These are phyloP conservation scores for Botia kubotai DNA, from an alignment of 2,797 vertebrate genomes.

Conservation along the genomic window DNA sequence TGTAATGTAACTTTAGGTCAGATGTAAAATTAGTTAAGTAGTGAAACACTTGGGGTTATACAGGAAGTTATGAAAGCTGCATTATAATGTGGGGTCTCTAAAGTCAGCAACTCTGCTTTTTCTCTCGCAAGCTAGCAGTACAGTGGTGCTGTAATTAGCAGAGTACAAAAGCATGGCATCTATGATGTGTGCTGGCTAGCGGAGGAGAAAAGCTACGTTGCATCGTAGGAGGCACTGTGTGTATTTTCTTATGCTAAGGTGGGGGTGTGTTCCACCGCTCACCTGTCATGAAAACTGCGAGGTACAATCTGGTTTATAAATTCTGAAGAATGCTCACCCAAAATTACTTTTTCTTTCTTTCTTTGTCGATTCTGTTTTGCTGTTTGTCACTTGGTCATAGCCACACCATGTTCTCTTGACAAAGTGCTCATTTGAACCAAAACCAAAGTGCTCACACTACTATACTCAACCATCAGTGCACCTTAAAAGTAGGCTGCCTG, in stretches of 20 bases:
- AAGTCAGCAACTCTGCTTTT: conserved; percentile 38
- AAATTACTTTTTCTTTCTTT: conserved; percentile 25
- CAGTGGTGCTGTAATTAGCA: conserved; percentile 68
- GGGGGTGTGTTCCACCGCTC: conserved; percentile 57
- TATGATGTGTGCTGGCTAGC: conserved; percentile 63
- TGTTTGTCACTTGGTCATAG: conserved; percentile 7
- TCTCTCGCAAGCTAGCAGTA: background rate
- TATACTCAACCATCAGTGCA: background rate
- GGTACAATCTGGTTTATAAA: conserved; percentile 42
- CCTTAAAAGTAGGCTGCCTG: background rate
- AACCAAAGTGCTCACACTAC: too few relatives aligned
- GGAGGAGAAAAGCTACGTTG: conserved; percentile 55
- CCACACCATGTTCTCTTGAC: conserved; percentile 30
- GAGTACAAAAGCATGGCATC: conserved; percentile 74
- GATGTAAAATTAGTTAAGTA: conserved; percentile 10
- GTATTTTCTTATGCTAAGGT: conserved; percentile 64
- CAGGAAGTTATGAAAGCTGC: conserved; percentile 40
- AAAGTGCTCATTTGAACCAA: conserved; percentile 11
- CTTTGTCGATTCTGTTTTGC: conserved; percentile 25
- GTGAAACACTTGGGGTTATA: conserved; percentile 5
- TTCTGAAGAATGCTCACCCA: conserved; percentile 35
- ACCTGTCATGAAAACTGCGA: conserved; percentile 55
- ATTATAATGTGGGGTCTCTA: conserved; percentile 27
- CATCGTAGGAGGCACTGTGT: conserved; percentile 65
- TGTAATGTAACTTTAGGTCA: conserved; percentile 25